Evolutionary conservation across 2,113 vertebrate genomes (phyloP), one percentile per base, ranked within the genome.

Genomic region (Cardinalis cardinalis): DNA sequence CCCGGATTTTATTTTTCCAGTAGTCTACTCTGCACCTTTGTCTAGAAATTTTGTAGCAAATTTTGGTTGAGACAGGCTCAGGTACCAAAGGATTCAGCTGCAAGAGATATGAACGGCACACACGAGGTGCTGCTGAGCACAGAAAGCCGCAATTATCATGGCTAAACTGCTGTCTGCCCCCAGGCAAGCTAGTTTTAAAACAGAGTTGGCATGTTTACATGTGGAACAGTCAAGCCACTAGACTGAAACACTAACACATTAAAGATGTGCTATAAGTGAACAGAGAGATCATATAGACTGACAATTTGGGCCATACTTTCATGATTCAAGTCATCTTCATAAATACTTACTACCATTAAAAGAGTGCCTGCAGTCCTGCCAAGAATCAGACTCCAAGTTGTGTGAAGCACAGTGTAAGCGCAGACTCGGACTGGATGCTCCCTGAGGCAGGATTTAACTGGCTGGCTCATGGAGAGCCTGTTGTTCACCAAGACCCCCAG

Each of bases 181-280:
- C 34, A 90, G 70, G 77, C 49, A 93, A 93, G 58, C 34, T 34
- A 38, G 53, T 58, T 92, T 75, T 72, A 89, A 81, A 89, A 51
- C 34, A 70, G 34, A 63, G 18, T 21, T 78, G 84, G 24, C 53
- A 58, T 74, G 28, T 92, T 94, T 82, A 75, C 44, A 32, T 0
- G 0, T 64, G 19, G 23, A 84, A 26, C 58, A 78, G 73, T 81
- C 44, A 75, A 84, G 49, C 44, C 6, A 5, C 61, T 71, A 77
- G 73, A 74, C 65, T 92, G 76, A 84, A 94, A 90, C 56, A 86
- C 52, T 88, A 81, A 81, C 65, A 75, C 32, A 78, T 71, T 84
- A 66, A 92, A 70, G 59, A 31, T 48, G 32, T 77, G 15, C 21
- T 84, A 20, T 61, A 82, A 72, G 51, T 41, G 55, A 89, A 73